Base-by-base conservation (phyloP, 2,888 invertebrate genomes). In the Drosophila austrosaltans region DNA sequence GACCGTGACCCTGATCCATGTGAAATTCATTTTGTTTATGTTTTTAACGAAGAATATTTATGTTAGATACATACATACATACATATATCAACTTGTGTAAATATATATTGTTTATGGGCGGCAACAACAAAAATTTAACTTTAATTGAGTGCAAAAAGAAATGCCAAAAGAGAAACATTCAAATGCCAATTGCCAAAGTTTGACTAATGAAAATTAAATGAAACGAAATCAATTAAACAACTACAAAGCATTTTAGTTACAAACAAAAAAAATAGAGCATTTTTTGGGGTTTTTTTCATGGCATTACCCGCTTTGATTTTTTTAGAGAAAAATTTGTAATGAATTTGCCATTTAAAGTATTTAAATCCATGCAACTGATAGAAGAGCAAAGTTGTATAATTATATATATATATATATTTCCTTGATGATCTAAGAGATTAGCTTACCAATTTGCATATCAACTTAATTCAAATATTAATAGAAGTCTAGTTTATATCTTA, bases 181-280 rank as follows among this genome's bases (percentile, higher is more conserved):
- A 1, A 48, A 48, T 48, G 22, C 6, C 10, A 48, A 10, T 48
- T 48, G 48, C 22, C 48, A 48, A 25, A 48, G 6, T n/a, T 3
- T 8, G 20, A 30, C 25, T 22, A 57, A 57, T 36, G 42, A 56
- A 40, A 44, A 59, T 58, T 32, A 40, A 64, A 64, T 53, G 6
- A 56, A 72, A 63, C 74, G 42, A 53, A 67, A 72, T 75, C 60
- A 58, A 65, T 67, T 71, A 22, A 30, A 53, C 6, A 67, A 53
- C 25, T 59, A 53, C 60, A 58, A 66, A 66, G 63, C 53, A 8
- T 36, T 36, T 36, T 8, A 8, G 2, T 22, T 53, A 62, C 54
- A 22, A 32, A 30, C 7, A 59, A 69, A 67, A 66, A 53, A n/a
- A n/a, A n/a, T n/a, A n/a, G 40, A 54, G 60, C 39, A 67, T 60